Evolutionary conservation across 2,888 invertebrate species (phyloP).

Genomic region (Steromphala cineraria): DNA sequence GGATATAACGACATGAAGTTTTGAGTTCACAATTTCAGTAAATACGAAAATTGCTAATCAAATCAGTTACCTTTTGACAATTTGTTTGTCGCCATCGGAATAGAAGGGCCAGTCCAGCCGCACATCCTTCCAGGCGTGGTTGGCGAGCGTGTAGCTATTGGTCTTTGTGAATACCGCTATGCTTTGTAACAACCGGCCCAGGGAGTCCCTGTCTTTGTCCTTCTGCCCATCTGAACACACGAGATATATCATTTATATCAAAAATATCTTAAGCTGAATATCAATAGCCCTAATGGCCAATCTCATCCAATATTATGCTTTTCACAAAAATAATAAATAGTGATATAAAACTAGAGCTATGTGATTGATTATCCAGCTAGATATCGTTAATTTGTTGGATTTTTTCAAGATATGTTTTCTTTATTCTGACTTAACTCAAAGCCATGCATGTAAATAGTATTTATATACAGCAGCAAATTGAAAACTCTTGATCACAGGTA

Average conservation of each 20-base stretch:
- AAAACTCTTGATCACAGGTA: no score
- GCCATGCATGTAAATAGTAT: no score
- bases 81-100: constrained; percentile 88
- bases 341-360: no score
- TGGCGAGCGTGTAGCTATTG: constrained; percentile 91
- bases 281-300: no score
- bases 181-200: constrained; percentile 87
- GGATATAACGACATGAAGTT: no score
- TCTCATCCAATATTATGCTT: no score
- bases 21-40: not conserved
- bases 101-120: constrained; percentile 91
- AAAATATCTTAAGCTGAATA: not conserved
- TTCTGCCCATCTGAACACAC: constrained; percentile 89
- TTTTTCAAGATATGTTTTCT: no score
- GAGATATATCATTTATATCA: constrained; percentile 26
- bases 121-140: constrained; percentile 93
- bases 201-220: constrained; percentile 86
- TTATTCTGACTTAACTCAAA: no score
- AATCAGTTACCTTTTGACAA: constrained; percentile 84
- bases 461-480: no score
- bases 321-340: no score
- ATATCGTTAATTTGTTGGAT: no score
- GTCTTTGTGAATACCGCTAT: constrained; percentile 87
- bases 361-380: no score
- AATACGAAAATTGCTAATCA: not conserved